Evolutionary conservation across 2,888 invertebrate species (phyloP).

Genomic region (Lochmaea capreae): DNA sequence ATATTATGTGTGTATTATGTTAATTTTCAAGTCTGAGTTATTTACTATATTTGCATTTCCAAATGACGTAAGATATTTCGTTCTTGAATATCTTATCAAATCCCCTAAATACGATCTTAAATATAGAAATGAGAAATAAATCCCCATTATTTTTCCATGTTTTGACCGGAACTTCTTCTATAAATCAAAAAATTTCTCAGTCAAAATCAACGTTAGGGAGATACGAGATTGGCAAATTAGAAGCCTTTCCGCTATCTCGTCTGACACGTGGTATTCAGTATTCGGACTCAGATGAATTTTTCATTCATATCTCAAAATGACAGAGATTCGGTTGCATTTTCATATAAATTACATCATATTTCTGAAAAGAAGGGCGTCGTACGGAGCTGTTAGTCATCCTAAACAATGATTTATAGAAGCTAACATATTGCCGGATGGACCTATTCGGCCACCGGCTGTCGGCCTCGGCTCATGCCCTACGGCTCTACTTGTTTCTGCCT

Average conservation of each 20-base stretch:
- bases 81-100: neutral
- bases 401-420: conserved; percentile 68
- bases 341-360: conserved; percentile 70
- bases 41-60: conserved; percentile 1
- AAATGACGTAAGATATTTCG: neutral
- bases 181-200: conserved; percentile 51
- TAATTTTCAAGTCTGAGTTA: neutral
- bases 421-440: conserved; percentile 66
- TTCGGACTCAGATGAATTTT: conserved; percentile 60
- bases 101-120: conserved; percentile 7
- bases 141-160: conserved; percentile 41
- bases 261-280: conserved; percentile 58
- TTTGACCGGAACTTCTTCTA: conserved; percentile 36
- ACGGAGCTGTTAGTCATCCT: conserved; percentile 67
- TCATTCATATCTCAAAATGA: conserved; percentile 67
- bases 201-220: conserved; percentile 62
- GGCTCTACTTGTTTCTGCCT: conserved; percentile 37
- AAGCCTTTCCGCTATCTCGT: conserved; percentile 58
- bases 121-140: conserved; percentile 36
- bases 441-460: conserved; percentile 53
- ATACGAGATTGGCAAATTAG: conserved; percentile 62
- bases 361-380: conserved; percentile 64
- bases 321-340: conserved; percentile 67
- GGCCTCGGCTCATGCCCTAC: conserved; percentile 44
- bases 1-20: too few relatives aligned